These are phyloP conservation scores for Siniperca undulata DNA, from an alignment of 2,797 vertebrate species.

Conservation along the genomic window DNA sequence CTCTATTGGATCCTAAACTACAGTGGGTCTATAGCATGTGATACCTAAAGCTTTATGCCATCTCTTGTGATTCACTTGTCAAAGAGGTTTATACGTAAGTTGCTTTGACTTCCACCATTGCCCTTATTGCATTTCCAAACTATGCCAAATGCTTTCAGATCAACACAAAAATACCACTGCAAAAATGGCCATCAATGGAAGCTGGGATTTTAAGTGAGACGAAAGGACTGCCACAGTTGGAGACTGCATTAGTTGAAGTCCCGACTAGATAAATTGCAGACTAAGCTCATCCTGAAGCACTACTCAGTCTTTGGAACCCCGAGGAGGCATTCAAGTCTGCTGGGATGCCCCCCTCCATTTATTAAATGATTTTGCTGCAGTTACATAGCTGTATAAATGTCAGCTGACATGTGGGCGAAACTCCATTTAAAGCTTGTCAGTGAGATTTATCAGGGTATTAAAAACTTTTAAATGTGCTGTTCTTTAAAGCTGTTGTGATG, in stretches of 20 bases:
- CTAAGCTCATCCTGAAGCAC: constrained; percentile 70
- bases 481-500: constrained; percentile 55
- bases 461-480: constrained; percentile 70
- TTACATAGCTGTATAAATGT: constrained; percentile 80
- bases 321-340: constrained; percentile 66
- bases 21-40: no score
- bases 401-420: constrained; percentile 72
- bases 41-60: neutral
- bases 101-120: neutral
- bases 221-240: constrained; percentile 59
- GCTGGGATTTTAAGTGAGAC: constrained; percentile 63
- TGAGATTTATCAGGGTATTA: constrained; percentile 77
- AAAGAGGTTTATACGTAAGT: neutral
- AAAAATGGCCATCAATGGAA: constrained; percentile 36
- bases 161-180: constrained; percentile 30
- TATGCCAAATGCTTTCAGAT: constrained; percentile 7
- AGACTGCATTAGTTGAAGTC: constrained; percentile 64
- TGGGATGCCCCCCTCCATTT: constrained; percentile 69
- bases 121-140: constrained; percentile 12
- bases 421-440: constrained; percentile 78
- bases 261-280: constrained; percentile 73
- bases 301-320: constrained; percentile 73
- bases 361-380: constrained; percentile 76
- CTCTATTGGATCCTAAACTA: neutral
- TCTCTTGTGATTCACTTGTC: neutral